Percentiles rank a stretch among this genome's conserved stretches.
Conservation (phyloP, 2,113 vertebrate genomes). For the Lates calcarifer region DNA sequence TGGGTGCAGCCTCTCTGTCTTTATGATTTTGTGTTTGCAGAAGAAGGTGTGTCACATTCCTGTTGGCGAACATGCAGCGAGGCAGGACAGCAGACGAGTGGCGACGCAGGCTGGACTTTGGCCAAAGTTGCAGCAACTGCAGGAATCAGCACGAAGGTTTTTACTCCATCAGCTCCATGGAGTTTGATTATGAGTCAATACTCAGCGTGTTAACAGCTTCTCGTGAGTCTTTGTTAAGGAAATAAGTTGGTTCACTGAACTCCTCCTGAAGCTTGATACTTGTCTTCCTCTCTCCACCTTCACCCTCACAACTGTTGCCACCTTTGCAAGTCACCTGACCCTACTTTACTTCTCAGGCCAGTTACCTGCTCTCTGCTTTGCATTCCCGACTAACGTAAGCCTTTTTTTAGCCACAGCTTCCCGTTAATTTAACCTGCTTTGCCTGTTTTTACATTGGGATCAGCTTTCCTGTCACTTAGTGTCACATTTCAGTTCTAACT, state of each 20-base stretch:
- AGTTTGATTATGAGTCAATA: not conserved
- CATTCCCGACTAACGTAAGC: no score
- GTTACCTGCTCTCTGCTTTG: no score
- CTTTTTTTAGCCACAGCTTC: no score
- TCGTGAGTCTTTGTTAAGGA: no score
- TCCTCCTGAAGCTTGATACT: no score
- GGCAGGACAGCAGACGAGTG: not conserved
- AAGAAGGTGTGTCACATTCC: slow-evolving; percentile 45
- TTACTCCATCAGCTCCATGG: not conserved
- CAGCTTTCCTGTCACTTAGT: not conserved
- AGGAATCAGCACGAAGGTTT: not conserved
- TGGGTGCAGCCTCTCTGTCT: not conserved
- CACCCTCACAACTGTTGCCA: no score
- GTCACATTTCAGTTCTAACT: not conserved
- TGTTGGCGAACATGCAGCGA: slow-evolving; percentile 11
- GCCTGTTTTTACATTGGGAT: not conserved
- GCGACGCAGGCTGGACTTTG: slow-evolving; percentile 13
- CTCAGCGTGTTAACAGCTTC: no score
- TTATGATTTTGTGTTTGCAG: slow-evolving; percentile 14
- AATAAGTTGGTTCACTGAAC: no score
- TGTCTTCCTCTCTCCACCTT: no score
- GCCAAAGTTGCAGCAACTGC: slow-evolving; percentile 21
- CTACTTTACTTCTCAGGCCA: no score
- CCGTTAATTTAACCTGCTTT: not conserved
- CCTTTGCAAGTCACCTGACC: no score